Conservation (phyloP, 1,140 invertebrate species). For the Halesus radiatus region DNA sequence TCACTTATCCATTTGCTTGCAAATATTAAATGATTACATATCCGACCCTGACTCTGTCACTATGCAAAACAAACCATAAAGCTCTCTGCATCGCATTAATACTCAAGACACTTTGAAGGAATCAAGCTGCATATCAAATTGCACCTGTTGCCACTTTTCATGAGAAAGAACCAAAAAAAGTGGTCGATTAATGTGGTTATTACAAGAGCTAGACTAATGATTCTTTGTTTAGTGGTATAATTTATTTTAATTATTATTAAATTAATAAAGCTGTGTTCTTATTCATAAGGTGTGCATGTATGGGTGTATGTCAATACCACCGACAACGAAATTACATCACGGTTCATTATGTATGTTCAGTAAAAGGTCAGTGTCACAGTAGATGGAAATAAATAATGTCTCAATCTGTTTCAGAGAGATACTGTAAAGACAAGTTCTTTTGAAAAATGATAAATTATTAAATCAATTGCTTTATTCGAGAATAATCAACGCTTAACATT, state of each 20-base stretch:
- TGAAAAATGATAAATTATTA: too few species aligned
- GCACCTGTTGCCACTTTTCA: too few species aligned
- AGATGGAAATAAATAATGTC: conserved; percentile 4
- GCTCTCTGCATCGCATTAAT: too few species aligned
- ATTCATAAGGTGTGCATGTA: background rate
- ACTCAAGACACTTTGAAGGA: too few species aligned
- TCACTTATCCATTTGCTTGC: conserved; percentile 5
- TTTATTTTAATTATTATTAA: background rate
- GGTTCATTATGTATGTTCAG: conserved; percentile 3
- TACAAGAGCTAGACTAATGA: background rate
- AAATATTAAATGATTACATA: conserved; percentile 1
- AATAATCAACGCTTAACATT: too few species aligned
- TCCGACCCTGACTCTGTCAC: too few species aligned
- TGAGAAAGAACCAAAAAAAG: too few species aligned
- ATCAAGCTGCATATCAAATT: too few species aligned
- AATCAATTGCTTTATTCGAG: too few species aligned
- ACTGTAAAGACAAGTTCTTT: background rate
- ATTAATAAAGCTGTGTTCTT: background rate
- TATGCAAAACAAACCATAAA: too few species aligned
- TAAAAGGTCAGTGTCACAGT: conserved; percentile 38
- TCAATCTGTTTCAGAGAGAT: conserved; percentile 16
- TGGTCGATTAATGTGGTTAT: too few species aligned
- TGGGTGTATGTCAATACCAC: conserved; percentile 37
- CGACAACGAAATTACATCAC: too few species aligned
- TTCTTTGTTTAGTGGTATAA: background rate